phyloP scores from a whole-genome alignment of 2,888 invertebrate genomes.

The Ophraella communa region DNA sequence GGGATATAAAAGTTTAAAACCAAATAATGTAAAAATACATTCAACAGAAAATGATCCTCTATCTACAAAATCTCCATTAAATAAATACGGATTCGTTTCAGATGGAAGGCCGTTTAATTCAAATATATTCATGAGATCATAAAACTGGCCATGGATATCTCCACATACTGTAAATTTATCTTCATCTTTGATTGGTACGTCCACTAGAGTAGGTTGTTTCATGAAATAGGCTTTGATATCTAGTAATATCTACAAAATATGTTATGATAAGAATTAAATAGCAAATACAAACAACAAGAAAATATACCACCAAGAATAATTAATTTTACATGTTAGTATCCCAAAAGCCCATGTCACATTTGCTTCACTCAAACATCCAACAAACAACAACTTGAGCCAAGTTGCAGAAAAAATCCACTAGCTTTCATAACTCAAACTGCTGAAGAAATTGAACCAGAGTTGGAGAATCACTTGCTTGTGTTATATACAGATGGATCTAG shows the following conservation, averaged over 20 bases:
- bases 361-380: too few species aligned
- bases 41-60: slow-evolving; percentile 99
- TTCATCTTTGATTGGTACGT: slow-evolving; percentile 84
- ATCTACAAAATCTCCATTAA: slow-evolving; percentile 99
- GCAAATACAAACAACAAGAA: not conserved
- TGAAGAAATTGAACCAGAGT: too few species aligned
- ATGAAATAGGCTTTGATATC: slow-evolving; percentile 87
- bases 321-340: too few species aligned
- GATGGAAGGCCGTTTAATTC: slow-evolving; percentile 96
- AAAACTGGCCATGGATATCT: slow-evolving; percentile 99
- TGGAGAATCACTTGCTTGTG: too few species aligned
- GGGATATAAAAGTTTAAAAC: slow-evolving; percentile 95
- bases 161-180: slow-evolving; percentile 98
- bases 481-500: too few species aligned
- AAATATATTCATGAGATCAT: slow-evolving; percentile 97
- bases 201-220: slow-evolving; percentile 85
- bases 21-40: slow-evolving; percentile 96
- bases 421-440: too few species aligned
- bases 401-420: too few species aligned
- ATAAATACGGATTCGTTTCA: slow-evolving; percentile 94
- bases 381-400: too few species aligned
- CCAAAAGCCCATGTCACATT: too few species aligned
- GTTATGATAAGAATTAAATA: slow-evolving; percentile 6
- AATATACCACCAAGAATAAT: too few species aligned
- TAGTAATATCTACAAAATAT: slow-evolving; percentile 79